A percentile compares a stretch with the other conserved stretches of the same genome.
phyloP scores from a whole-genome alignment of 1,140 invertebrate species.

The Lasioglossum albipes region DNA sequence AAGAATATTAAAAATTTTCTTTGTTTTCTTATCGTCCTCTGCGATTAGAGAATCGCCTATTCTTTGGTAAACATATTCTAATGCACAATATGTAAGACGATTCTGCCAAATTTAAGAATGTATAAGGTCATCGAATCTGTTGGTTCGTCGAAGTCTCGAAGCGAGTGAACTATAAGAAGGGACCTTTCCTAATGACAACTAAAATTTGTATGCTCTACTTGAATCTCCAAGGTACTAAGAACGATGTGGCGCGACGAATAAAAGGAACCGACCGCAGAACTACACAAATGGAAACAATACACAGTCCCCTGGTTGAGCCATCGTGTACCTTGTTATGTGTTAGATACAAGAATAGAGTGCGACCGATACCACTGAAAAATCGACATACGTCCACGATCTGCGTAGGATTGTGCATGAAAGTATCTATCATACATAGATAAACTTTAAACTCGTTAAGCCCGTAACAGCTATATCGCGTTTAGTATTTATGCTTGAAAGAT shows the following conservation, averaged over 20 bases:
- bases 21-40: not conserved
- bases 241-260: constrained; percentile 34
- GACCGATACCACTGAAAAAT: constrained; percentile 51
- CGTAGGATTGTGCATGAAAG: constrained; percentile 53
- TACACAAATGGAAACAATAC: constrained; percentile 49
- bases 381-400: constrained; percentile 53
- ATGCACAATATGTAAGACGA: constrained; percentile 60
- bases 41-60: constrained; percentile 25
- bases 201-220: constrained; percentile 48
- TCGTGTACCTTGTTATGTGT: constrained; percentile 43
- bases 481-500: constrained; percentile 56
- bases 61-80: constrained; percentile 74
- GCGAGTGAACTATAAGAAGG: constrained; percentile 49
- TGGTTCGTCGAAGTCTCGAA: constrained; percentile 57
- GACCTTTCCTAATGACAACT: constrained; percentile 53
- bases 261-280: constrained; percentile 35
- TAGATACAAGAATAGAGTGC: constrained; percentile 49
- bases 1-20: constrained; percentile 33
- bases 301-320: constrained; percentile 53
- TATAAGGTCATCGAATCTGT: constrained; percentile 55
- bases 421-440: constrained; percentile 53
- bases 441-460: constrained; percentile 46
- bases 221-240: constrained; percentile 47
- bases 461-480: constrained; percentile 46
- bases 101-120: constrained; percentile 51